phyloP scores from a whole-genome alignment of 2,888 invertebrate genomes.

The Orchesellides sinensis region DNA sequence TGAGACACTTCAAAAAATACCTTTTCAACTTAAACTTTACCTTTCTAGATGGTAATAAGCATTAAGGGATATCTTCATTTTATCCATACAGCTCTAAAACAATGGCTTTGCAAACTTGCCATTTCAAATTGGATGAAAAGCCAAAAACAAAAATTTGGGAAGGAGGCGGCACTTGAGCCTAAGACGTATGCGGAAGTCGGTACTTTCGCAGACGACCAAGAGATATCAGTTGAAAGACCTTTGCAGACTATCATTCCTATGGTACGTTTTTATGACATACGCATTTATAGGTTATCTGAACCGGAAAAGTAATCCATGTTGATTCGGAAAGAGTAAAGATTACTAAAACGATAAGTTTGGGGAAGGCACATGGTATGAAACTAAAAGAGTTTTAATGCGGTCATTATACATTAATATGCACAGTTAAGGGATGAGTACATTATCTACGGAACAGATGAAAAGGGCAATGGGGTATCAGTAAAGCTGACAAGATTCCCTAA shows the following conservation, averaged over 20 bases:
- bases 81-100: conserved; percentile 64
- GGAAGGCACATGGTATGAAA: background rate
- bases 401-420: background rate
- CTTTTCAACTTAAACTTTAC: too few relatives aligned
- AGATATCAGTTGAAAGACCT: conserved; percentile 63
- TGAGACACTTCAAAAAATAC: too few relatives aligned
- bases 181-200: conserved; percentile 58
- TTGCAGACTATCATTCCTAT: conserved; percentile 18
- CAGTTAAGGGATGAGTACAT: conserved; percentile 77
- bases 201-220: conserved; percentile 59
- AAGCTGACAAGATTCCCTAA: conserved; percentile 78
- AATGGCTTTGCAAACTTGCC: conserved; percentile 50
- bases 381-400: background rate
- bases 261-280: conserved; percentile 32
- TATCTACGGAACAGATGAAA: conserved; percentile 80
- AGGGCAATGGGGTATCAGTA: conserved; percentile 80
- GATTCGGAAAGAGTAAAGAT: too few relatives aligned
- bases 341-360: too few relatives aligned
- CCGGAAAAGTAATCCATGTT: background rate
- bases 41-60: background rate
- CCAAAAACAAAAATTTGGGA: conserved; percentile 57
- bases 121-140: conserved; percentile 69
- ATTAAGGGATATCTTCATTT: too few relatives aligned
- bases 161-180: conserved; percentile 16
- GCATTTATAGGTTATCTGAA: background rate